Percentiles rank a stretch among this genome's conserved stretches.
phyloP scores from a whole-genome alignment of 2,113 vertebrate species.

The Acrocephalus kingi region DNA sequence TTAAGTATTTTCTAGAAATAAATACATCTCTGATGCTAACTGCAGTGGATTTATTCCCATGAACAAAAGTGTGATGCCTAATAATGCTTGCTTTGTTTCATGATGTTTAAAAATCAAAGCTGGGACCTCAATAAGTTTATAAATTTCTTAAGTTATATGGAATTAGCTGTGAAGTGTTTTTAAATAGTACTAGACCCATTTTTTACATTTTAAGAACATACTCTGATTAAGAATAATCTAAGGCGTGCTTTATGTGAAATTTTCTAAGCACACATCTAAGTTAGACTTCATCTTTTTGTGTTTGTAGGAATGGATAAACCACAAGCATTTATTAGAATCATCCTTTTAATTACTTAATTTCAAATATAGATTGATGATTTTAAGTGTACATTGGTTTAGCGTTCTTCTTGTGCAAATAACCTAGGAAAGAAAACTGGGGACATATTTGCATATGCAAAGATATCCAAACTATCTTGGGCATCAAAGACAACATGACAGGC shows the following conservation, averaged over 20 bases:
- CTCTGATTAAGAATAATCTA: background rate
- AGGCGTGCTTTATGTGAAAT: background rate
- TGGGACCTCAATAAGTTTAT: background rate
- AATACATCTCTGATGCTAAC: background rate
- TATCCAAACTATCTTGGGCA: background rate
- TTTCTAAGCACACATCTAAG: background rate
- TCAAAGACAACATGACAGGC: background rate
- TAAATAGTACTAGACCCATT: background rate
- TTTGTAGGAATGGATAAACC: background rate
- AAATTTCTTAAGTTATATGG: background rate
- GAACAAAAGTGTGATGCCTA: background rate
- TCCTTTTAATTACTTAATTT: background rate
- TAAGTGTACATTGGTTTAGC: background rate
- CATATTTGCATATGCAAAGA: slow-evolving; percentile 19
- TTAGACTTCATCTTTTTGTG: background rate
- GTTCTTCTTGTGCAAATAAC: background rate
- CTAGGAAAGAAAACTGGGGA: background rate
- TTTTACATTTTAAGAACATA: background rate
- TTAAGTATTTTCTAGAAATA: background rate
- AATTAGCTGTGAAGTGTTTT: background rate
- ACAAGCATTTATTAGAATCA: background rate
- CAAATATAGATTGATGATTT: background rate
- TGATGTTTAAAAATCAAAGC: background rate
- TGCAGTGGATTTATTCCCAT: background rate
- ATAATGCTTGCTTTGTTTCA: background rate